These are phyloP conservation scores for Cottoperca gobio DNA, from an alignment of 2,797 vertebrate species.

Conservation along the genomic window DNA sequence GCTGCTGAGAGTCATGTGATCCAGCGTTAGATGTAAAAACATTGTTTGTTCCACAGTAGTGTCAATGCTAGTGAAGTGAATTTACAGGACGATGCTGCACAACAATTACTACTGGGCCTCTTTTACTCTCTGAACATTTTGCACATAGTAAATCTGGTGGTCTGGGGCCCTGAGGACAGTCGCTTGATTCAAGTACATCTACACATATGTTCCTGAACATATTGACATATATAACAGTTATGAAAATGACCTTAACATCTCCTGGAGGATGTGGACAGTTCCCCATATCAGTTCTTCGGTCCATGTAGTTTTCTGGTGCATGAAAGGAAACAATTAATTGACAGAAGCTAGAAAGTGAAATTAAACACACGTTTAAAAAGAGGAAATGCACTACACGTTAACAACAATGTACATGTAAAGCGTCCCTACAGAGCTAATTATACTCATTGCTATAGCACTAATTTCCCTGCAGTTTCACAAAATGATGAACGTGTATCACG, in stretches of 20 bases:
- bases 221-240: neutral
- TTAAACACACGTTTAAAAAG: neutral
- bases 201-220: neutral
- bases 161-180: neutral
- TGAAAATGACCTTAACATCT: slow-evolving; percentile 63
- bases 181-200: neutral
- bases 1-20: too few relatives aligned
- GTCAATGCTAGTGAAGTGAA: neutral
- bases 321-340: neutral
- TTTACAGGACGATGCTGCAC: too few relatives aligned
- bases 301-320: slow-evolving; percentile 74
- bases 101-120: neutral
- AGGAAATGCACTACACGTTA: neutral
- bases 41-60: too few relatives aligned
- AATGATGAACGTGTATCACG: neutral
- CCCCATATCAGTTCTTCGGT: slow-evolving; percentile 58
- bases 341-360: neutral
- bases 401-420: neutral
- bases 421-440: neutral
- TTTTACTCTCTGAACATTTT: neutral
- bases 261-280: slow-evolving; percentile 56
- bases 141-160: neutral
- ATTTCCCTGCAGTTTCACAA: neutral
- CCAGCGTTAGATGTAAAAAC: too few relatives aligned
- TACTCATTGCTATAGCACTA: too few relatives aligned